Conservation (phyloP, 2,797 vertebrate genomes). For the Schizopygopsis malacanthus region DNA sequence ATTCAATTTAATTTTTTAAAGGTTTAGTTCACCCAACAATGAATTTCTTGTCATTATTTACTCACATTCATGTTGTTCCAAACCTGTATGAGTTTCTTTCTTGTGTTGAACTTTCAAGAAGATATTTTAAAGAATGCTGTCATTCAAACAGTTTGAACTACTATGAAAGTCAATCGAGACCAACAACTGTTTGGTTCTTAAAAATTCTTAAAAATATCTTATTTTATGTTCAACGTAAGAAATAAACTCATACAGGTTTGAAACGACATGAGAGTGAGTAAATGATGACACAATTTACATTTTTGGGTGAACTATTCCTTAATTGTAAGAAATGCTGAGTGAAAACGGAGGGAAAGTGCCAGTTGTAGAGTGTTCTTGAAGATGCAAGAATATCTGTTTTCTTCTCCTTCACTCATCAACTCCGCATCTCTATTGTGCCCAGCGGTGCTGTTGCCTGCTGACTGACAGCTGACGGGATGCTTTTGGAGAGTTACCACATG, state of each 20-base stretch:
- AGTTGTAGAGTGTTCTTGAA: constrained; percentile 69
- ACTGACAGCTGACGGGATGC: constrained; percentile 76
- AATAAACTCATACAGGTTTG: too few species aligned
- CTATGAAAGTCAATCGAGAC: not conserved
- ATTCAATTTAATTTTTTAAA: not conserved
- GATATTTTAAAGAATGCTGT: not conserved
- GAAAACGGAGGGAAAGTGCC: constrained; percentile 66
- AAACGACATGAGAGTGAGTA: not conserved
- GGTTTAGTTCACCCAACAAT: too few species aligned
- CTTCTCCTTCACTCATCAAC: constrained; percentile 78
- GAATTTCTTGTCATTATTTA: not conserved
- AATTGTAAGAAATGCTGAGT: not conserved
- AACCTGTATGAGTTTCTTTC: not conserved
- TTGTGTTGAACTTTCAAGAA: not conserved
- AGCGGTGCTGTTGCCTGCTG: constrained; percentile 73
- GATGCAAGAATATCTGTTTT: constrained; percentile 72
- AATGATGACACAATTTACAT: not conserved
- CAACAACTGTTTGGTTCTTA: not conserved
- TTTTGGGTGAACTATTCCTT: too few species aligned
- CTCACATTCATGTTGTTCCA: too few species aligned
- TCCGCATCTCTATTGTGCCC: constrained; percentile 73
- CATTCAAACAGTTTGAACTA: not conserved
- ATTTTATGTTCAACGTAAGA: not conserved
- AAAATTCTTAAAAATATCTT: not conserved
- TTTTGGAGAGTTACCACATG: constrained; percentile 76